Conservation (phyloP, 2,797 vertebrate genomes). For the Sternarchorhynchus goeldii region DNA sequence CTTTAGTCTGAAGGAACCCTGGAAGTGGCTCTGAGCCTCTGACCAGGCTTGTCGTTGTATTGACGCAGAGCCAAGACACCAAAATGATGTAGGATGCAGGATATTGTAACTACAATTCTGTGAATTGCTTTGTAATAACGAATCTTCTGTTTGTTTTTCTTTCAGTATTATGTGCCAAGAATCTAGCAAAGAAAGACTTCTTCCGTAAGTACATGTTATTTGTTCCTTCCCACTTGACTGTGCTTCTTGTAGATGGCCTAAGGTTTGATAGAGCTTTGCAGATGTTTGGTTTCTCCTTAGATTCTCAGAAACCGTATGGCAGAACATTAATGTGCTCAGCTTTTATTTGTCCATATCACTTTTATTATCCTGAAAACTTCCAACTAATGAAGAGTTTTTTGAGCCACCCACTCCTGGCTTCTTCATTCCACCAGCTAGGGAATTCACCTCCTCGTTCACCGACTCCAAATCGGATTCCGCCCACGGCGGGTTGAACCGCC, state of each 20-base stretch:
- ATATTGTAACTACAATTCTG: constrained; percentile 13
- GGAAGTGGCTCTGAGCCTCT: constrained; percentile 27
- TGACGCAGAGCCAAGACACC: constrained; percentile 6
- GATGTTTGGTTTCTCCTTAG: neutral
- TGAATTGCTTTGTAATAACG: constrained; percentile 4
- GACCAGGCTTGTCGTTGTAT: constrained; percentile 27
- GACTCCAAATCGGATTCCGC: constrained; percentile 46
- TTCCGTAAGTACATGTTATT: constrained; percentile 89
- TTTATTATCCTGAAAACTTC: constrained; percentile 26
- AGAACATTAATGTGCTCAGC: neutral
- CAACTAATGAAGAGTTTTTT: neutral
- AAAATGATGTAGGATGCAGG: constrained; percentile 2
- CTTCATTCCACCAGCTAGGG: constrained; percentile 27
- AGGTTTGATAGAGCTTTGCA: neutral
- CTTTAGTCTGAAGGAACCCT: constrained; percentile 27
- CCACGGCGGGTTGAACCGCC: constrained; percentile 43
- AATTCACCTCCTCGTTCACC: constrained; percentile 47
- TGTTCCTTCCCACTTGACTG: neutral
- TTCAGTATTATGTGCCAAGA: constrained; percentile 99
- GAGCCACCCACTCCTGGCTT: constrained; percentile 34
- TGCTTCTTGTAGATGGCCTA: neutral
- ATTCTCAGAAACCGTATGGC: neutral
- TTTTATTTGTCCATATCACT: constrained; percentile 6
- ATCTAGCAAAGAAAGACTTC: constrained; percentile 99
- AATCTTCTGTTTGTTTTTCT: constrained; percentile 52